These are phyloP conservation scores for Zosterops hypoxanthus DNA, from an alignment of 2,113 vertebrate genomes.

Conservation along the genomic window DNA sequence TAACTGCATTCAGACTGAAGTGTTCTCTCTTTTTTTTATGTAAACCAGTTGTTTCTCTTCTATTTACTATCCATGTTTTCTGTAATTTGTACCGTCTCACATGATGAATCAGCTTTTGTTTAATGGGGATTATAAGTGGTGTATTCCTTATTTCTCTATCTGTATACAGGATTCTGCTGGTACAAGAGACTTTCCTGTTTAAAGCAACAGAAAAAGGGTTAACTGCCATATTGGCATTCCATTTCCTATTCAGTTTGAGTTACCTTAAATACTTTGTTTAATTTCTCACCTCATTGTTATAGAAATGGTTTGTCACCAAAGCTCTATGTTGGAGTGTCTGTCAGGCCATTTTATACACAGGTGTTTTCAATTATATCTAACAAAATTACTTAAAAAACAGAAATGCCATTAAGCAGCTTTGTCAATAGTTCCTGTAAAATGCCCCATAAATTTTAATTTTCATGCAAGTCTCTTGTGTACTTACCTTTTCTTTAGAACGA, in stretches of 20 bases:
- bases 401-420: slow-evolving; percentile 52
- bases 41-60: slow-evolving; percentile 70
- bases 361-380: slow-evolving; percentile 66
- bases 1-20: slow-evolving; percentile 71
- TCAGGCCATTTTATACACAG: slow-evolving; percentile 71
- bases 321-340: slow-evolving; percentile 66
- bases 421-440: slow-evolving; percentile 59
- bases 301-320: slow-evolving; percentile 72
- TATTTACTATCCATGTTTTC: slow-evolving; percentile 71
- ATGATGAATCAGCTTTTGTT: slow-evolving; percentile 63
- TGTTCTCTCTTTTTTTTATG: slow-evolving; percentile 42
- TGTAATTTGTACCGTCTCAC: slow-evolving; percentile 75
- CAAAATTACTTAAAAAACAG: slow-evolving; percentile 71
- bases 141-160: slow-evolving; percentile 54
- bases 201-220: slow-evolving; percentile 42
- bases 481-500: slow-evolving; percentile 50
- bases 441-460: slow-evolving; percentile 47
- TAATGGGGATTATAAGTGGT: slow-evolving; percentile 64
- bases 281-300: slow-evolving; percentile 20
- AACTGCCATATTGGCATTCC: slow-evolving; percentile 78
- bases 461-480: slow-evolving; percentile 61
- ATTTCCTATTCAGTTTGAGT: slow-evolving; percentile 56
- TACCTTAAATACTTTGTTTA: slow-evolving; percentile 27
- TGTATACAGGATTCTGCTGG: slow-evolving; percentile 73
- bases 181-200: slow-evolving; percentile 75